These are phyloP conservation scores for Boloria selene DNA, from an alignment of 2,888 invertebrate genomes.

Conservation along the genomic window DNA sequence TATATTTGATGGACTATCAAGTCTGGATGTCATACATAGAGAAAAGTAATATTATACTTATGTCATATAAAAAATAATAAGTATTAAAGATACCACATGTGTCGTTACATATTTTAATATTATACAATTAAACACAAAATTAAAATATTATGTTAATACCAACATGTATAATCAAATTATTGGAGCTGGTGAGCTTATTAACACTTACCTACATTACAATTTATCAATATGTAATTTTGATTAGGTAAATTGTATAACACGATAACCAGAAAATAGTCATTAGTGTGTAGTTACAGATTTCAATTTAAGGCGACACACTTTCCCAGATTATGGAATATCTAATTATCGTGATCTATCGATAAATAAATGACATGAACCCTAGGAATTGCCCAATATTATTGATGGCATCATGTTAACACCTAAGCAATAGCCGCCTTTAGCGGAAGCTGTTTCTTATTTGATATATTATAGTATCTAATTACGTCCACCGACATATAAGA, in stretches of 20 bases:
- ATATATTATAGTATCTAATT: background rate
- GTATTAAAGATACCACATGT: too few species aligned
- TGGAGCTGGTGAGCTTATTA: constrained; percentile 67
- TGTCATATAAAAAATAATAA: too few species aligned
- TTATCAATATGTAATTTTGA: constrained; percentile 17
- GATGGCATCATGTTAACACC: constrained; percentile 12
- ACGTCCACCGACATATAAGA: background rate
- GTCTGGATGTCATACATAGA: constrained; percentile 15
- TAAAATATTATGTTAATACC: constrained; percentile 68
- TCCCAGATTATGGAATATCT: constrained; percentile 26
- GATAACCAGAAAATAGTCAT: constrained; percentile 27
- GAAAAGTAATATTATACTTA: too few species aligned
- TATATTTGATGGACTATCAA: background rate
- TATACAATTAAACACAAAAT: constrained; percentile 13
- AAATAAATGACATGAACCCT: constrained; percentile 33
- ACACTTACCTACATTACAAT: constrained; percentile 1
- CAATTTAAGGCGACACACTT: constrained; percentile 36
- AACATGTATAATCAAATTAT: constrained; percentile 71
- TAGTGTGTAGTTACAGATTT: constrained; percentile 10
- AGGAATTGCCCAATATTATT: constrained; percentile 32
- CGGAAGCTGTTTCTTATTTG: constrained; percentile 5
- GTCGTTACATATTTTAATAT: too few species aligned
- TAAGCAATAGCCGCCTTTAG: constrained; percentile 1
- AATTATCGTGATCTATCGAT: constrained; percentile 33
- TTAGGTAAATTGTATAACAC: constrained; percentile 17